phyloP scores from a whole-genome alignment of 1,140 invertebrate genomes.

The Cylas formicarius region DNA sequence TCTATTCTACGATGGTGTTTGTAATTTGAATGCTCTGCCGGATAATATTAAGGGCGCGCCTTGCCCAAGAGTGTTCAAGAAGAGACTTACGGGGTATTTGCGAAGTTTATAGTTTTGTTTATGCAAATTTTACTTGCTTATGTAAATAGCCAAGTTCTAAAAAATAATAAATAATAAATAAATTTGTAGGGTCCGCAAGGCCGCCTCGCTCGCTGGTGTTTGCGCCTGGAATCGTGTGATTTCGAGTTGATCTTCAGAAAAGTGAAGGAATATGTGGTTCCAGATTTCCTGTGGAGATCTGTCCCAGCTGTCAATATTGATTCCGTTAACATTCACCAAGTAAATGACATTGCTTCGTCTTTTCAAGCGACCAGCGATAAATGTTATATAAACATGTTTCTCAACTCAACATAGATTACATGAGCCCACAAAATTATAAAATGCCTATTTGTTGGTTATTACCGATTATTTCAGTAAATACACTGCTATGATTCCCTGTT shows the following conservation, averaged over 20 bases:
- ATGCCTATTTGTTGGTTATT: constrained; percentile 34
- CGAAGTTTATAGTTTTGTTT: too few relatives aligned
- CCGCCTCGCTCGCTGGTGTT: constrained; percentile 43
- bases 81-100: too few relatives aligned
- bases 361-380: not conserved
- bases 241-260: constrained; percentile 40
- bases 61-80: too few relatives aligned
- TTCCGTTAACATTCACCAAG: not conserved
- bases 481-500: constrained; percentile 11
- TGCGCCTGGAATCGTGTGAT: constrained; percentile 41
- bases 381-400: constrained; percentile 13
- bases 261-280: constrained; percentile 27
- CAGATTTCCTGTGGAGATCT: constrained; percentile 21
- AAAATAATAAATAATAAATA: too few relatives aligned
- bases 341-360: not conserved
- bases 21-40: too few relatives aligned
- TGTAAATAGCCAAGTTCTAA: too few relatives aligned
- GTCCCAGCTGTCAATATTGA: constrained; percentile 14
- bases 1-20: too few relatives aligned
- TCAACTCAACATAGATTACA: constrained; percentile 5
- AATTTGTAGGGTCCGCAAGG: constrained; percentile 41
- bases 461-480: constrained; percentile 38
- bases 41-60: too few relatives aligned
- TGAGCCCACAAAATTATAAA: constrained; percentile 23
- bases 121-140: too few relatives aligned